Base-by-base conservation (phyloP, 2,113 vertebrate species). In the Chelonoidis abingdonii region DNA sequence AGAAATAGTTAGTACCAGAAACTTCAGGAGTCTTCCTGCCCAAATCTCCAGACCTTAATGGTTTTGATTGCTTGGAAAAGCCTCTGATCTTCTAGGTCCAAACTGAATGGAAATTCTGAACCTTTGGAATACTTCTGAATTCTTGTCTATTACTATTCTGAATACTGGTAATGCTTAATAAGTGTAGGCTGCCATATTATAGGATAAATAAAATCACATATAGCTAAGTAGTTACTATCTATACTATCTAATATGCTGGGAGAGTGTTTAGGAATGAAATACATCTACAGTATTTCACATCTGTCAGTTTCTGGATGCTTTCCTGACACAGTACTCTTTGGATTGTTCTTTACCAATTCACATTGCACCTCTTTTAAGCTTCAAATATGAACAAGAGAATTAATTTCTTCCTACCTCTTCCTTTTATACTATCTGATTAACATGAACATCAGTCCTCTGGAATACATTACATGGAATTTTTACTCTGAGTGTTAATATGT, bases 371-470 rank as follows among this genome's bases (percentile, higher is more conserved):
- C 92, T 95, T 29, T 95, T 96, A 89, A 95, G 56, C 35, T 83
- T 89, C 97, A 97, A 86, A 95, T 97, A 90, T 84, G 94, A 94
- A 90, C 31, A 94, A 87, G 86, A 85, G 93, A 97, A 97, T 96
- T 95, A 92, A 96, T 97, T 95, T 93, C 81, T 97, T 97, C 95
- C 92, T 86, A 92, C 65, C 4, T 19, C 12, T 89, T 89, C 86
- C 88, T 97, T 94, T 91, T 75, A 80, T 92, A 79, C 19, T 88
- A 27, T 79, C 81, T 88, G 83, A 87, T 75, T 38, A 89, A 87
- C 89, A 69, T 38, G 83, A 84, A 56, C 89, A 50, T 92, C 49
- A 72, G 10, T 2, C 50, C 50, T 87, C 75, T 89, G 80, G 25
- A 92, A 91, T 90, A 80, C 29, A 65, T 89, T 87, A 69, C 7